Evolutionary conservation across 1,140 invertebrate species (phyloP), one percentile per base, ranked within the genome.

Genomic region (Whitmania pigra): DNA sequence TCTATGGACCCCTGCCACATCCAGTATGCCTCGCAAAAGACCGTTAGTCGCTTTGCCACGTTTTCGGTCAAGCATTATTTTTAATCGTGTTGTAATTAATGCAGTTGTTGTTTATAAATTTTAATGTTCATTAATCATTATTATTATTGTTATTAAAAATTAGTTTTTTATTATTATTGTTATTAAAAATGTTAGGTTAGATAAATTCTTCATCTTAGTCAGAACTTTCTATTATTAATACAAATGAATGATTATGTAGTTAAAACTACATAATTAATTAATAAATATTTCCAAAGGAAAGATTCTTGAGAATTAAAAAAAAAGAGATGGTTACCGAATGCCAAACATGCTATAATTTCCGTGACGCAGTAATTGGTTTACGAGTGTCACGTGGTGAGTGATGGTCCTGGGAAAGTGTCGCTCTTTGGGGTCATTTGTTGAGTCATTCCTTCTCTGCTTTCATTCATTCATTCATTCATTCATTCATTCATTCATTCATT

Each of bases 401-500:
- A 49, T 49, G 43, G 43, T 49, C 43, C 43, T 49, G 43, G 43
- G 43, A 49, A 49, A 49, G 43, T 49, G 43, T 49, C 43, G 43
- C 9, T 49, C 43, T 49, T 49, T 49, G 43, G 43, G 43, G 43
- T 63, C 57, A 63, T 63, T 63, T 31, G 29, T 63, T 63, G 22
- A 63, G 2, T 63, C 57, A 63, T 17, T 63, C 57, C 22, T 63
- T 13, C 4, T 22, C 27, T 60, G 9, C 55, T 22, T 63, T 63
- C 57, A 63, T 17, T 63, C 57, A n/a, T 17, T 63, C 57, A 63
- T 63, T 63, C 20, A 63, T 63, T n/a, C 57, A 63, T 63, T 63
- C 57, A 63, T 2, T 18, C 57, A 63, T 18, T 63, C 57, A 63
- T 13, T 63, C 57, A 63, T 17, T 63, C 57, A 13, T 17, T 63